Evolutionary conservation across 2,797 vertebrate genomes (phyloP).

Genomic region (Iguana delicatissima): DNA sequence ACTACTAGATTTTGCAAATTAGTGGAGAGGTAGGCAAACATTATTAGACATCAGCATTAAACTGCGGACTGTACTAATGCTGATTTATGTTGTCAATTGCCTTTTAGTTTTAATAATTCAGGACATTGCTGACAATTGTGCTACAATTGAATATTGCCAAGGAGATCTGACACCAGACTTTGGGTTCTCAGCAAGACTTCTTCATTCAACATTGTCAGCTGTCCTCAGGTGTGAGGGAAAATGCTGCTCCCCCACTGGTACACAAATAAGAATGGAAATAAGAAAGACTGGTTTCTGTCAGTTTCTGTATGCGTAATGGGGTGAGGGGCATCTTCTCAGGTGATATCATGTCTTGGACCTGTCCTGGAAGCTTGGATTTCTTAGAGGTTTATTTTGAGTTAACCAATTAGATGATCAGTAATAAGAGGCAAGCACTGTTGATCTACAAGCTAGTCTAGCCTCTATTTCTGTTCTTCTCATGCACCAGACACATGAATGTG

Average conservation of each 20-base stretch:
- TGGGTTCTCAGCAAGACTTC: neutral
- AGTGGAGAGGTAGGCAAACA: conserved; percentile 71
- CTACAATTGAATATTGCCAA: conserved; percentile 54
- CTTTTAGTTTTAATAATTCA: conserved; percentile 79
- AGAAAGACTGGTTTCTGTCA: no score
- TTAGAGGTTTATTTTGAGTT: neutral
- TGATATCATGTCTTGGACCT: neutral
- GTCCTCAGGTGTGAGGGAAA: no score
- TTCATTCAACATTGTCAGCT: no score
- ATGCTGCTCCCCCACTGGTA: no score
- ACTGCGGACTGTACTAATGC: conserved; percentile 71
- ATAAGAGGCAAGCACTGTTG: neutral
- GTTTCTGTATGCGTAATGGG: no score
- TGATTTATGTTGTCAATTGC: conserved; percentile 78
- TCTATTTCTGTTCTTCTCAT: neutral
- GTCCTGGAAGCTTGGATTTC: neutral
- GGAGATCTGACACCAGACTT: neutral
- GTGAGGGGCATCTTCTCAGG: neutral
- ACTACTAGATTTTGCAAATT: conserved; percentile 64
- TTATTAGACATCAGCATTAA: conserved; percentile 73
- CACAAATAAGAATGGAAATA: no score
- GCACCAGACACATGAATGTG: no score
- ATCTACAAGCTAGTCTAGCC: neutral
- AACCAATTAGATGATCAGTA: neutral
- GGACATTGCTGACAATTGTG: conserved; percentile 65